Conservation (phyloP, 1,140 invertebrate species). For the Neuroterus valhalla region DNA sequence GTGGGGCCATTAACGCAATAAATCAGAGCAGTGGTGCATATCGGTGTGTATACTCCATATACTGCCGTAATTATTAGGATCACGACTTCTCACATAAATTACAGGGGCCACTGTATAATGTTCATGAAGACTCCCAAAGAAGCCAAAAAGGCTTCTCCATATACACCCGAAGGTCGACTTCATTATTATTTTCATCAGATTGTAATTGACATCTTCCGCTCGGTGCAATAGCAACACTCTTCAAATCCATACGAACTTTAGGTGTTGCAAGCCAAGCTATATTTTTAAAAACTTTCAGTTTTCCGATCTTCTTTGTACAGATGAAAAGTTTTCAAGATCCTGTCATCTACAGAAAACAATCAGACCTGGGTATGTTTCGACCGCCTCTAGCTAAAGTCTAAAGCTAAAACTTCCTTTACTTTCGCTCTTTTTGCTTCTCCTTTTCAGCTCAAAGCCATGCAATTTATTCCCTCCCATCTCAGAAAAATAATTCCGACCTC, state of each 20-base stretch:
- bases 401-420: constrained; percentile 24
- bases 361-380: not conserved
- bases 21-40: constrained; percentile 27
- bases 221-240: not conserved
- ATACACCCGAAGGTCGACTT: constrained; percentile 30
- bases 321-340: constrained; percentile 7
- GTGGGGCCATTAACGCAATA: constrained; percentile 27
- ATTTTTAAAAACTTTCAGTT: not conserved
- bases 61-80: constrained; percentile 42
- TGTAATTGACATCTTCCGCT: constrained; percentile 46
- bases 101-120: constrained; percentile 29
- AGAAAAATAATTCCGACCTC: not conserved
- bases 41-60: constrained; percentile 37
- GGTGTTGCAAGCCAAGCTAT: not conserved
- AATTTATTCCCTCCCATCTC: constrained; percentile 6
- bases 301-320: not conserved
- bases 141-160: not conserved
- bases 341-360: constrained; percentile 33
- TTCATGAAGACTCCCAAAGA: not conserved
- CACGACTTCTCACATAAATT: constrained; percentile 45
- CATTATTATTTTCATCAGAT: constrained; percentile 41
- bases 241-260: not conserved
- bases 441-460: not conserved
- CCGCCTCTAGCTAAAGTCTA: constrained; percentile 20
- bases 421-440: constrained; percentile 20